Evolutionary conservation across 53 echinoderm and acorn worm species (phyloP).

Genomic region (Patiria pectinifera): DNA sequence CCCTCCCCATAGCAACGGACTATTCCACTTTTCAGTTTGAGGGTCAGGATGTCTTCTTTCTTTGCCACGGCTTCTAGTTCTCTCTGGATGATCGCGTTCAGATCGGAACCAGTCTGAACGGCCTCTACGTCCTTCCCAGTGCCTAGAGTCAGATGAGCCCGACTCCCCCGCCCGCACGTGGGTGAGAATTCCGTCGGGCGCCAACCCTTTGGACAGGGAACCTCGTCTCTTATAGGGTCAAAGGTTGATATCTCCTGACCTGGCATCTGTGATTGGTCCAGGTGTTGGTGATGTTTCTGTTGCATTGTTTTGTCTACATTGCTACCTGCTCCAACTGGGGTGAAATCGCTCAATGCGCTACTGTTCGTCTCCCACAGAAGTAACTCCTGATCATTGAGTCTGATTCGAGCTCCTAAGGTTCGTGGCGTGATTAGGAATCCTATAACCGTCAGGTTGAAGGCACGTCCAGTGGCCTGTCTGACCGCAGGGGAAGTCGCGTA

Average conservation of each 20-base stretch:
- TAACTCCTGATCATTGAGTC: constrained; percentile 68
- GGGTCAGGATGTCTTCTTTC: neutral
- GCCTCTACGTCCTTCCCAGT: constrained; percentile 62
- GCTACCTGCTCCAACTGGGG: neutral
- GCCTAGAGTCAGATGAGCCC: constrained; percentile 81
- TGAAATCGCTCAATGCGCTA: neutral
- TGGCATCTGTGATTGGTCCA: neutral
- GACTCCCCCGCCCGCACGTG: constrained; percentile 85
- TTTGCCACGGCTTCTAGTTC: constrained; percentile 66
- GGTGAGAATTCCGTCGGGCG: constrained; percentile 73
- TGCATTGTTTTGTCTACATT: neutral
- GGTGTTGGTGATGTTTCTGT: neutral
- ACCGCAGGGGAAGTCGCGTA: constrained; percentile 62
- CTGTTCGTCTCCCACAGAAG: constrained; percentile 70
- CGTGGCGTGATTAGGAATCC: constrained; percentile 87
- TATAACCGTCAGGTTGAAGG: constrained; percentile 72
- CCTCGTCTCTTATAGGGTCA: neutral
- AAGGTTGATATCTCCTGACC: neutral
- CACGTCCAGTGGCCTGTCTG: constrained; percentile 50
- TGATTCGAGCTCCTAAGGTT: constrained; percentile 79
- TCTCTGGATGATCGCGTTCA: constrained; percentile 70
- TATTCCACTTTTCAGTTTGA: constrained; percentile 44
- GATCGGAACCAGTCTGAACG: constrained; percentile 85
- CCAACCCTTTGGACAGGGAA: constrained; percentile 43
- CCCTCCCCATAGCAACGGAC: constrained; percentile 83